Base-by-base conservation (phyloP, 2,888 invertebrate genomes). In the Thera britannica region DNA sequence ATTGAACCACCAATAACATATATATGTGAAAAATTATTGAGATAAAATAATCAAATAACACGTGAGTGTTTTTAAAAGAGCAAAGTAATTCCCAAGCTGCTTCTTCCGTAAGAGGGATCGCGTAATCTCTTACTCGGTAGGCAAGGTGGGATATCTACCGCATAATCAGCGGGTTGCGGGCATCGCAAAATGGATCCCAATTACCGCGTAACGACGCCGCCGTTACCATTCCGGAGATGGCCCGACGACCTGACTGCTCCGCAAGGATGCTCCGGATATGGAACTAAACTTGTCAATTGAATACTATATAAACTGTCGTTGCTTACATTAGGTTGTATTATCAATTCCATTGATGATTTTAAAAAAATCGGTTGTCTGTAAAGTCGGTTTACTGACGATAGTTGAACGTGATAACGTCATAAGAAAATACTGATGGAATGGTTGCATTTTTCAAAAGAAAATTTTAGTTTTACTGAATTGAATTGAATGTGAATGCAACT, bases 151-250 rank as follows among this genome's bases (percentile, higher is more conserved):
- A 69, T 72, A 72, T 72, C 72, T 73, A 72, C 74, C 73, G 74
- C 75, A 74, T 75, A 75, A 75, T 75, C 75, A 75, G 72, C 65
- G 73, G 71, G 70, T 66, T 74, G 74, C 73, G 75, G 73, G 75
- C 73, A 71, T 72, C 72, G 71, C 73, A 71, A 75, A 75, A 75
- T 75, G 72, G 73, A 68, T 72, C 70, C 77, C 74, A 77, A 78
- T 77, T 78, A 78, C 73, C 67, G 71, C 65, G 72, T 72, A 75
- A 70, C 74, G 75, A 74, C 71, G 72, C 71, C 58, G 67, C 72
- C 73, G 69, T 73, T 71, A 75, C 76, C 77, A 72, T 73, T 62
- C 71, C 75, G 77, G 77, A 77, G 73, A 76, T 77, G 77, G 73
- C 67, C 74, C 68, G 65, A 65, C 72, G 71, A 71, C 73, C 74